Base-by-base conservation (phyloP, 2,888 invertebrate genomes). In the Acleris cristana region DNA sequence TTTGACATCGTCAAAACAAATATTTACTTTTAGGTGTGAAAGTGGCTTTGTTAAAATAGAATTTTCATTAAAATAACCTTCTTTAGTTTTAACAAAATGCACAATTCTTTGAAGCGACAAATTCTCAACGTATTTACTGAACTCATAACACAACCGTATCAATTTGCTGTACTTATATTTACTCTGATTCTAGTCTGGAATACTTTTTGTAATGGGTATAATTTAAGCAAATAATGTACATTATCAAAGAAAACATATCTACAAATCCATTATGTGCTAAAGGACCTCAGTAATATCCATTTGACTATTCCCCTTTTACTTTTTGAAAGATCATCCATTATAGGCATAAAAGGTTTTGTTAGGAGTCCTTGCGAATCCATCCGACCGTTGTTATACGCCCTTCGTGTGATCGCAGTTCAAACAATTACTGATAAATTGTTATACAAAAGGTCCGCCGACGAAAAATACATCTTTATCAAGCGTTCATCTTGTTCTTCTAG, bases 311-410 rank as follows among this genome's bases (percentile, higher is more conserved):
- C 76, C 77, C 76, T 80, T 77, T 82, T 84, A 81, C 79, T 85
- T 82, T 84, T 82, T 79, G 78, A 80, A 79, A 83, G 84, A 85
- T 86, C 82, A 86, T 88, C 85, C 84, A 83, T 85, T 87, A 84
- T 77, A 54, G 71, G 75, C 74, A 76, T 84, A 79, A 87, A 85
- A 87, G 84, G 82, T 83, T 83, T 78, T 69, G 69, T 66, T 66
- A 66, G 71, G 67, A 71, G 68, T 68, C 40, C 57, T 65, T 64
- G 26, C 45, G 56, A 61, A 57, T 56, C 61, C 61, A 62, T 52
- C 44, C 61, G 21, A 66, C 56, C 61, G 56, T 51, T 56, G 18
- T 52, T 65, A 16, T 19, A 45, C 34, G 45, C 56, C 56, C 56
- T 30, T 57, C 18, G 34, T 53, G 44, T 45, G 61, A 53, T 52